Evolutionary conservation across 2,797 vertebrate genomes (phyloP), one percentile per base, ranked within the genome.

Genomic region (Aphelocoma californica): DNA sequence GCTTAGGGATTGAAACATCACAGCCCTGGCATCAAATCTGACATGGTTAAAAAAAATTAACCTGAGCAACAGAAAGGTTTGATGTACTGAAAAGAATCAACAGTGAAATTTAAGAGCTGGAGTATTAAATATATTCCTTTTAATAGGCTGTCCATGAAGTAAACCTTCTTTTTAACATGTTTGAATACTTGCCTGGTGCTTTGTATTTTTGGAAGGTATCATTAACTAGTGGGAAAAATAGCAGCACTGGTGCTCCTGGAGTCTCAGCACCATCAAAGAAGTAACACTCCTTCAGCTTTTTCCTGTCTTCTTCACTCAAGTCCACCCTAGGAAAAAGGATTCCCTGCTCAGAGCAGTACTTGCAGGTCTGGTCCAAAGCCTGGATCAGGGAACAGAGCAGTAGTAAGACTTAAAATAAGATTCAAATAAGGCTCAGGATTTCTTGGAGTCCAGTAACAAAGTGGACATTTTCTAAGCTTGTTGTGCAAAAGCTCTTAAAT

Each of bases 221-320:
- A 26, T 98, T 98, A 95, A 98, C 97, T 64, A 99, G 96, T 2
- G 98, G 98, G 79, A 99, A 98, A 96, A 98, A 98, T 31, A 98
- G 48, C 75, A 99, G 96, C 5, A 98, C 92, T 61, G 98, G 99
- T 28, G 98, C 97, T 15, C 94, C 91, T 6, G 97, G 96, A 83
- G 98, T 98, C 7, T 98, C 96, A 57, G 98, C 84, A 60, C 98
- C 96, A 26, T 98, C 97, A 85, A 99, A 98, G 92, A 98, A 90
- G 80, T 99, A 99, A 75, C 98, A 98, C 34, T 99, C 99, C 86
- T 97, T 98, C 66, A 98, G 81, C 2, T 96, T 96, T 31, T 98
- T 90, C 5, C 96, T 96, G 31, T 97, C 97, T 38, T 98, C 96
- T 36, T 97, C 96, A 79, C 90, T 94, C 69, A 98, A 81, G 20